A percentile compares a stretch with the other conserved stretches of the same genome.
phyloP scores from a whole-genome alignment of 2,888 invertebrate species.

The Coleophora deauratella region DNA sequence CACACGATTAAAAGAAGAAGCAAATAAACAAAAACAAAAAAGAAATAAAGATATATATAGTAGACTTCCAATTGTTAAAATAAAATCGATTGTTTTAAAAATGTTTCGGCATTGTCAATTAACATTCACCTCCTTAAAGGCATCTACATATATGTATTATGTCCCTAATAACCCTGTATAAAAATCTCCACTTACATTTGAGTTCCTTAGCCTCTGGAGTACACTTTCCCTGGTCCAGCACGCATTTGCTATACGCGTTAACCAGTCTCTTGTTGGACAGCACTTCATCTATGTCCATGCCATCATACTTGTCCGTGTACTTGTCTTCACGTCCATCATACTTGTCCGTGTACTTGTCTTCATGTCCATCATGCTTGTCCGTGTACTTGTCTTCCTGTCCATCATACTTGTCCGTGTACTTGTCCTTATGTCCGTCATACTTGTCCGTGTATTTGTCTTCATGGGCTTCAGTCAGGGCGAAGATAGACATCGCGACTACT shows the following conservation, averaged over 20 bases:
- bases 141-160: too few relatives aligned
- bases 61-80: too few relatives aligned
- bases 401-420: slow-evolving; percentile 77
- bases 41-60: too few relatives aligned
- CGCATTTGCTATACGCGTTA: slow-evolving; percentile 79
- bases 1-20: too few relatives aligned
- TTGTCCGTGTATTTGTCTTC: background rate
- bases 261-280: slow-evolving; percentile 78
- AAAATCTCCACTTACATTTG: slow-evolving; percentile 74
- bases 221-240: slow-evolving; percentile 77
- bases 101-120: too few relatives aligned
- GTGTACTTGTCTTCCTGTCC: slow-evolving; percentile 66
- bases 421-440: slow-evolving; percentile 19
- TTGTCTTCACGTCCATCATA: slow-evolving; percentile 45
- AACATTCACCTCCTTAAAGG: too few relatives aligned
- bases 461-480: slow-evolving; percentile 6
- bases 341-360: slow-evolving; percentile 76
- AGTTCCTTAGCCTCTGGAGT: slow-evolving; percentile 81
- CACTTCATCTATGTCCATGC: slow-evolving; percentile 80
- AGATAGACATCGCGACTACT: slow-evolving; percentile 18
- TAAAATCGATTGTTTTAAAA: too few relatives aligned
- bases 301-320: slow-evolving; percentile 81
- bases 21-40: too few relatives aligned
- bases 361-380: slow-evolving; percentile 63
- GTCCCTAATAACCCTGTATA: too few relatives aligned